phyloP scores from a whole-genome alignment of 1,140 invertebrate genomes.

The Eurosta solidaginis region DNA sequence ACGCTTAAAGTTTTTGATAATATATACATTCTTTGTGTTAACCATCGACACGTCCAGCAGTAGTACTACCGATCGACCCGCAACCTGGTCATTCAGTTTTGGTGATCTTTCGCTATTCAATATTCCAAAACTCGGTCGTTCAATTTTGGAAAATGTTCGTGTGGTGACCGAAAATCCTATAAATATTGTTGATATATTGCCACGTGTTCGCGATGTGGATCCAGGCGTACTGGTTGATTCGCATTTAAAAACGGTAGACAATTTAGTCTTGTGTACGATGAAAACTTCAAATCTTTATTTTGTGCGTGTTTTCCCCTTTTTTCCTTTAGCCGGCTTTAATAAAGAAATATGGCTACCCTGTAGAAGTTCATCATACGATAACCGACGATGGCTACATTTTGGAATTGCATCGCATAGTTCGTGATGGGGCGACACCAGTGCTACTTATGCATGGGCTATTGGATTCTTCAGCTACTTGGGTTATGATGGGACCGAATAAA shows the following conservation, averaged over 20 bases:
- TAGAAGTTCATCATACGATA: constrained; percentile 67
- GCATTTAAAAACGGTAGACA: constrained; percentile 44
- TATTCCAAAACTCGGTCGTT: constrained; percentile 35
- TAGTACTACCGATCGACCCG: neutral
- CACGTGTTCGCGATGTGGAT: constrained; percentile 38
- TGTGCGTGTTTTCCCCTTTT: neutral
- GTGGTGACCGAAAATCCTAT: neutral
- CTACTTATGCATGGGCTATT: constrained; percentile 71
- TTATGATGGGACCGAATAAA: constrained; percentile 70
- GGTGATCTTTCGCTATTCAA: constrained; percentile 47
- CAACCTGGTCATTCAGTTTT: constrained; percentile 37
- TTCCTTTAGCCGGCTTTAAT: constrained; percentile 63
- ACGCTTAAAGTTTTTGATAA: neutral
- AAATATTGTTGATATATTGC: neutral
- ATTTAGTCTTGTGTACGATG: neutral
- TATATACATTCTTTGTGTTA: neutral
- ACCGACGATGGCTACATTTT: constrained; percentile 74
- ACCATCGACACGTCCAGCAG: too few species aligned
- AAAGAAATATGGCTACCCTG: constrained; percentile 67
- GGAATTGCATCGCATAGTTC: constrained; percentile 69
- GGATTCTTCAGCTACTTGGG: constrained; percentile 62
- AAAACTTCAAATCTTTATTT: neutral
- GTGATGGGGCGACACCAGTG: constrained; percentile 58
- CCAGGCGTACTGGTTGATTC: constrained; percentile 51
- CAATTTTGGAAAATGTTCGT: neutral